Base-by-base conservation (phyloP, 2,888 invertebrate species). In the Spilosoma lubricipeda region DNA sequence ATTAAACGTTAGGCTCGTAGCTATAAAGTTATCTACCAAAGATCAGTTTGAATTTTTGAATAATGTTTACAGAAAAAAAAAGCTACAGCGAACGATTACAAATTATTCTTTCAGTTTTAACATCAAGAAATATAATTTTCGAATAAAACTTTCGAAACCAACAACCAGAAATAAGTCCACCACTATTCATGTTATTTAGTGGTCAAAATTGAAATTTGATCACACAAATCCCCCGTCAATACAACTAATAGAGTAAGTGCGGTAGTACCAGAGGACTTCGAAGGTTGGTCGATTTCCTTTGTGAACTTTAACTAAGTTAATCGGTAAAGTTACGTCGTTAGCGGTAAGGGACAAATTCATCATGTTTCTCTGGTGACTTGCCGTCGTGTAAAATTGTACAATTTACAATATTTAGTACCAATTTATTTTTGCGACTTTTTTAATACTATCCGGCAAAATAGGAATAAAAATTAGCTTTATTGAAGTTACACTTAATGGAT, bases 221-320 rank as follows among this genome's bases (percentile, higher is more conserved):
- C 82, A 74, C 36, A 27, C 72, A 80, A 84, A 78, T 82, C 76
- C 72, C 67, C 67, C 67, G 78, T 84, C 83, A 82, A 81, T 83
- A 82, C 74, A 74, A 80, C 77, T 84, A 84, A 84, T 80, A 80
- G 71, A 80, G 78, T 82, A 82, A 80, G 76, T 82, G 82, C 80
- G 85, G 85, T 80, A 73, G 70, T 78, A 77, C 70, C 73, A 56
- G 42, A 63, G 75, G 77, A 67, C 79, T 30, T 71, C 75, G 77
- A 79, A 82, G 80, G 82, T 77, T 76, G 66, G 75, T 73, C 78
- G 72, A 80, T 77, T 84, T 80, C 77, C 85, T 84, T 83, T 82
- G 85, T 83, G 74, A 85, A 83, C 77, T 83, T 76, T 80, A 81
- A 82, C 81, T 79, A 80, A 85, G 82, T 84, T 84, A 84, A 83